phyloP scores from a whole-genome alignment of 2,888 invertebrate species.

The Sisyra terminalis region DNA sequence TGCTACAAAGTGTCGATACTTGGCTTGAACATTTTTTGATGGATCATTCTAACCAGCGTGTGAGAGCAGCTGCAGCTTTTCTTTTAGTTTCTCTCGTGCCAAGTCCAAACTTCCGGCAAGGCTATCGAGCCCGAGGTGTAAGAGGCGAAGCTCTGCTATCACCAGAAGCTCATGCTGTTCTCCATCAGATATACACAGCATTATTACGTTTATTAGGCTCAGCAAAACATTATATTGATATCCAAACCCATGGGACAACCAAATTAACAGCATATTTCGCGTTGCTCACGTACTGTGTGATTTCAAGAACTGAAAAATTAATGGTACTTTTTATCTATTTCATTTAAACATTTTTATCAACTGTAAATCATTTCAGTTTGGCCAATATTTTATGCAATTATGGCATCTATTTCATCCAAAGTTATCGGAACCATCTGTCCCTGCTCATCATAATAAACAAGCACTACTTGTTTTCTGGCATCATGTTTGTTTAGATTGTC shows the following conservation, averaged over 20 bases:
- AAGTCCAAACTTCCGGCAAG: conserved; percentile 77
- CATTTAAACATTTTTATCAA: conserved; percentile 2
- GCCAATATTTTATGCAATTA: conserved; percentile 77
- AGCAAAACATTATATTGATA: conserved; percentile 74
- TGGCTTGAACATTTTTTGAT: conserved; percentile 85
- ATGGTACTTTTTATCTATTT: conserved; percentile 44
- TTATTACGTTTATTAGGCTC: conserved; percentile 59
- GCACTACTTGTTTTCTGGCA: conserved; percentile 87
- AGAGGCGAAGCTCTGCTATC: conserved; percentile 32
- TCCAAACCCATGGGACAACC: conserved; percentile 74
- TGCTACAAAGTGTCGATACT: conserved; percentile 75
- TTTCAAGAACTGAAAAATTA: conserved; percentile 78
- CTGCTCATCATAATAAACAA: conserved; percentile 91
- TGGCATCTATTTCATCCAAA: conserved; percentile 94
- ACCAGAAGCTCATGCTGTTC: conserved; percentile 33
- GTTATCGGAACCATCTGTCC: conserved; percentile 84
- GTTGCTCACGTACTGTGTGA: conserved; percentile 78
- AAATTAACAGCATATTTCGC: conserved; percentile 88
- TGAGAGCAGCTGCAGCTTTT: conserved; percentile 79
- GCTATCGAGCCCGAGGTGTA: conserved; percentile 47
- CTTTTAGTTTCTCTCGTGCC: conserved; percentile 82
- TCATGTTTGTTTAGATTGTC: conserved; percentile 81
- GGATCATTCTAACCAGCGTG: conserved; percentile 70
- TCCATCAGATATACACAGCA: conserved; percentile 55
- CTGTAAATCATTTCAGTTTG: conserved; percentile 48